Conservation (phyloP, 1,140 invertebrate species). For the Whitmania pigra region DNA sequence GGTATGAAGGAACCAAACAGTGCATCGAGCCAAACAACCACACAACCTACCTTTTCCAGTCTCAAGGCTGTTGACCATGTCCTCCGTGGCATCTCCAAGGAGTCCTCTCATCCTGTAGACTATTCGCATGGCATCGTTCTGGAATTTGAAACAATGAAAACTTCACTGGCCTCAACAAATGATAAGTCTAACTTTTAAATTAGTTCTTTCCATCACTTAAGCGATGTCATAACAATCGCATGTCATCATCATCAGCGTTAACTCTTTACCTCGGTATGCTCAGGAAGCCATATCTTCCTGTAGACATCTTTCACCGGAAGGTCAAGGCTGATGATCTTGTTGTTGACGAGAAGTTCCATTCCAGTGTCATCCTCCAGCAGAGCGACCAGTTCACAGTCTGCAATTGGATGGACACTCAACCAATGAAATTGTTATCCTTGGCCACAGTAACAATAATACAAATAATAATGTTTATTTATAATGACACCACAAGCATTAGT, state of each 20-base stretch:
- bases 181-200: not conserved
- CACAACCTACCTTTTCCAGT: slow-evolving; percentile 51
- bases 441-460: not conserved
- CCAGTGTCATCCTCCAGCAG: slow-evolving; percentile 92
- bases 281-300: slow-evolving; percentile 63
- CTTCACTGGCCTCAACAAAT: not conserved
- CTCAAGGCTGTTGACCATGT: slow-evolving; percentile 87
- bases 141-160: slow-evolving; percentile 31
- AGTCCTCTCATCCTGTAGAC: slow-evolving; percentile 95
- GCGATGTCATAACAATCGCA: not conserved
- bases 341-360: slow-evolving; percentile 95
- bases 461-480: too few species aligned
- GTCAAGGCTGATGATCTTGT: slow-evolving; percentile 94
- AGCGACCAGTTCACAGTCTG: slow-evolving; percentile 87
- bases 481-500: not conserved
- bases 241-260: not conserved
- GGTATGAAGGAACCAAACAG: not conserved
- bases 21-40: not conserved
- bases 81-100: slow-evolving; percentile 91
- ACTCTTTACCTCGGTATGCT: slow-evolving; percentile 42
- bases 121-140: slow-evolving; percentile 87
- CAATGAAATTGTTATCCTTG: not conserved
- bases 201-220: not conserved
- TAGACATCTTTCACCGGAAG: slow-evolving; percentile 77
- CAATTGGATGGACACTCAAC: slow-evolving; percentile 11